Evolutionary conservation across 64 coral and sea anemone species (phyloP).

Genomic region (Anthopleura sola): DNA sequence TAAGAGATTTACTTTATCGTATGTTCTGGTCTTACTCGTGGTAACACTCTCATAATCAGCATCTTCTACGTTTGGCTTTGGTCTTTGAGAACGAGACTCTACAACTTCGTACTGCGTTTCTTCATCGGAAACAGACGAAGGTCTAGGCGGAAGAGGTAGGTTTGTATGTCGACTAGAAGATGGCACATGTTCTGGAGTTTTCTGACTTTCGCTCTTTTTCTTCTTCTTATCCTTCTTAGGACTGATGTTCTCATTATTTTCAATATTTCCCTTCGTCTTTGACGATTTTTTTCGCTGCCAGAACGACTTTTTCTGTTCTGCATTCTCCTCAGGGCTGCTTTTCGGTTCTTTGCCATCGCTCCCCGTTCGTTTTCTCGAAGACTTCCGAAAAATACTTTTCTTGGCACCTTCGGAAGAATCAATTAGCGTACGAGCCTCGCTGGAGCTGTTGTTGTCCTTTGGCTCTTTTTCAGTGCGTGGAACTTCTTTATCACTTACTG

Average conservation of each 20-base stretch:
- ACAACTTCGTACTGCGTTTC: neutral
- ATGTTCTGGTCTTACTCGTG: neutral
- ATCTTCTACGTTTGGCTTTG: neutral
- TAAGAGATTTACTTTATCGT: neutral
- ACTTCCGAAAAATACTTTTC: neutral
- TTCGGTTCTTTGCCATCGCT: neutral
- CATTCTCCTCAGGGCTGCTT: neutral
- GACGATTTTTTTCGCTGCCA: conserved; percentile 17
- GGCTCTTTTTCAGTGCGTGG: neutral
- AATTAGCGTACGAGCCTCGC: neutral
- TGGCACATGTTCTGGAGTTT: neutral
- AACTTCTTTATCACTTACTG: neutral
- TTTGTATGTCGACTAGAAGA: neutral
- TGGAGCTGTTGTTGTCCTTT: neutral
- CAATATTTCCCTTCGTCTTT: neutral
- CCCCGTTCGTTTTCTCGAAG: neutral
- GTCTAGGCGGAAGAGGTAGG: conserved; percentile 4
- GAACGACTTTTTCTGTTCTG: neutral
- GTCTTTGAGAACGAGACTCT: neutral
- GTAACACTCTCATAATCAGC: neutral
- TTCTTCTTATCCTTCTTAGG: neutral
- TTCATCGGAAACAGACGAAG: neutral
- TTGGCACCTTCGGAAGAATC: neutral
- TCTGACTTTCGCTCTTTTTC: neutral
- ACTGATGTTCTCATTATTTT: neutral